Evolutionary conservation across 2,888 invertebrate genomes (phyloP).

Genomic region (Lasioglossum malachurum): DNA sequence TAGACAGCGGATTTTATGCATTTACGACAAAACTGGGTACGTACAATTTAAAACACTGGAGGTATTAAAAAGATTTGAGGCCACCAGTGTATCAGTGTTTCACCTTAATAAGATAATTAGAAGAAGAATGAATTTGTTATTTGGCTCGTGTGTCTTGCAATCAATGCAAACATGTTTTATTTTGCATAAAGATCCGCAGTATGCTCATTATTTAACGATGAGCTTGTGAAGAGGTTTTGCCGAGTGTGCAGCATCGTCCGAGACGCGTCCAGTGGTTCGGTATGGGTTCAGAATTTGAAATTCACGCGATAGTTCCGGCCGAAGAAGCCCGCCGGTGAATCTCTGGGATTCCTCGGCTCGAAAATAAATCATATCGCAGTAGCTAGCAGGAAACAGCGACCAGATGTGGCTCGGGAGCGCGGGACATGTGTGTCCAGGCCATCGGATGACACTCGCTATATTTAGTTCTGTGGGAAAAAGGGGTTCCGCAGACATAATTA

Average conservation of each 20-base stretch:
- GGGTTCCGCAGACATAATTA: conserved; percentile 74
- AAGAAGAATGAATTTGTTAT: too few relatives aligned
- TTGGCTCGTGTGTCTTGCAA: too few relatives aligned
- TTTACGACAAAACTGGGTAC: too few relatives aligned
- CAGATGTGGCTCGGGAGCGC: conserved; percentile 65
- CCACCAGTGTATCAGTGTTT: too few relatives aligned
- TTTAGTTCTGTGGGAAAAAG: conserved; percentile 84
- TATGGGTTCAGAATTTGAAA: neutral
- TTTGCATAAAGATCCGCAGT: too few relatives aligned
- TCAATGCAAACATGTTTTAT: too few relatives aligned
- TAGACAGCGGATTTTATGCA: too few relatives aligned
- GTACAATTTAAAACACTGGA: too few relatives aligned
- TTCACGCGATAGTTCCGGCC: conserved; percentile 7
- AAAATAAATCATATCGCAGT: conserved; percentile 77
- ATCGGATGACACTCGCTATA: conserved; percentile 81
- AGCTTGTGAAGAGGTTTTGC: too few relatives aligned
- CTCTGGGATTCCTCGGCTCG: conserved; percentile 63
- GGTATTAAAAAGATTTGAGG: too few relatives aligned
- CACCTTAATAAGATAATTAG: too few relatives aligned
- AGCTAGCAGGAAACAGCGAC: conserved; percentile 70
- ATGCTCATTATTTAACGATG: too few relatives aligned
- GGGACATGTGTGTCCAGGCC: conserved; percentile 80
- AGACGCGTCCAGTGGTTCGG: neutral
- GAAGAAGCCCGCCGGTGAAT: conserved; percentile 35
- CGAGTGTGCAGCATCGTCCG: neutral